Percentiles rank a stretch among this genome's conserved stretches.
phyloP scores from a whole-genome alignment of 2,113 vertebrate genomes.

The Beaufortia kweichowensis region DNA sequence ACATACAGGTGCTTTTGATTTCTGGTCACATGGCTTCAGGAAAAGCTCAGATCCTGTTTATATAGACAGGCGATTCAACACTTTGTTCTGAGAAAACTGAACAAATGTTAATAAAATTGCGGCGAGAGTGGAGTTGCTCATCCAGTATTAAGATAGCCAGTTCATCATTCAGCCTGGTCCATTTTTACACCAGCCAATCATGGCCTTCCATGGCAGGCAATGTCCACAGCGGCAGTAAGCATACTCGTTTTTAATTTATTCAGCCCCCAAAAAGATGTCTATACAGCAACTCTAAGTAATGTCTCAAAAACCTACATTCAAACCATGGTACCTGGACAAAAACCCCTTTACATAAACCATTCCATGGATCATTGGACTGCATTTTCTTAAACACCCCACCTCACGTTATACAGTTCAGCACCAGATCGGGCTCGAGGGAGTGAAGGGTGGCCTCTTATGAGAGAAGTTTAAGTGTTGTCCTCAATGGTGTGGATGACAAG shows the following conservation, averaged over 20 bases:
- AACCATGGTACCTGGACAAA: conserved; percentile 69
- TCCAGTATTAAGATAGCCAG: conserved; percentile 65
- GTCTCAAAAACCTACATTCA: conserved; percentile 77
- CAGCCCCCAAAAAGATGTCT: conserved; percentile 60
- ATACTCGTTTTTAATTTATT: conserved; percentile 57
- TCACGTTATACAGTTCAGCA: conserved; percentile 32
- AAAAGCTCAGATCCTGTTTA: conserved; percentile 67
- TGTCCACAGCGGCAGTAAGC: conserved; percentile 46
- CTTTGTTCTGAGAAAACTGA: conserved; percentile 59
- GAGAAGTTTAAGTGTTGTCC: conserved; percentile 46
- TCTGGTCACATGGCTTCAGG: conserved; percentile 70
- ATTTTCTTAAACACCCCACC: conserved; percentile 15
- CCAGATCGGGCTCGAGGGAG: conserved; percentile 24
- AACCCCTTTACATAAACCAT: conserved; percentile 69
- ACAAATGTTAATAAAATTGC: conserved; percentile 52
- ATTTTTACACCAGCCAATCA: conserved; percentile 47
- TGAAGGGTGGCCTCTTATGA: conserved; percentile 45
- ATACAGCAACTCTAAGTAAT: conserved; percentile 74
- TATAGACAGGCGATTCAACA: conserved; percentile 64
- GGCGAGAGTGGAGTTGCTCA: conserved; percentile 70
- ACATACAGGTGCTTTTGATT: conserved; percentile 75
- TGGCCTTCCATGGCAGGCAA: conserved; percentile 44
- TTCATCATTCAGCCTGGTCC: conserved; percentile 37
- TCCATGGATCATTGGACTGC: conserved; percentile 61
- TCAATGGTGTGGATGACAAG: conserved; percentile 60